Conservation (phyloP, 2,113 vertebrate genomes). For the Meleagris gallopavo region DNA sequence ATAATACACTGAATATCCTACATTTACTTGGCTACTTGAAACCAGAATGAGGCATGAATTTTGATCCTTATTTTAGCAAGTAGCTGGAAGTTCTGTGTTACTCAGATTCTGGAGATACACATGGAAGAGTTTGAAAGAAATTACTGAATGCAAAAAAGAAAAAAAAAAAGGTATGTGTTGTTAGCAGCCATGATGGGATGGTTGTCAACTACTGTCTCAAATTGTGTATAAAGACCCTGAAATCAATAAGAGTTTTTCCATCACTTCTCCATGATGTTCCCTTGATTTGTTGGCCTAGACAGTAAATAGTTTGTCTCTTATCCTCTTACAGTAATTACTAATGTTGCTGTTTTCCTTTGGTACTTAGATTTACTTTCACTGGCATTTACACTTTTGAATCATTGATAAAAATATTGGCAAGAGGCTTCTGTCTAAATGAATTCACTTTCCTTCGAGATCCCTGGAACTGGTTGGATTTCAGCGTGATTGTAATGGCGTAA, state of each 20-base stretch:
- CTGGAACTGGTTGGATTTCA: conserved; percentile 99
- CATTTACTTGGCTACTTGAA: rapidly evolving
- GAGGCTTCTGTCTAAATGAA: conserved; percentile 91
- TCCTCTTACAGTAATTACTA: background rate
- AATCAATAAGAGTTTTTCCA: background rate
- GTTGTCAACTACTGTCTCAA: background rate
- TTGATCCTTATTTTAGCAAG: background rate
- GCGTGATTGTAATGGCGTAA: conserved; percentile 94
- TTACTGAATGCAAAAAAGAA: no score
- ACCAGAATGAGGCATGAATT: background rate
- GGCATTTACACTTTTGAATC: conserved; percentile 98
- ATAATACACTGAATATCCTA: background rate
- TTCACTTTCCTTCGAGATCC: conserved; percentile 96
- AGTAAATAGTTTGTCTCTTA: background rate
- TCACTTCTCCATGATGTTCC: background rate
- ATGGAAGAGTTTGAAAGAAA: background rate
- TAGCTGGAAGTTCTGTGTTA: background rate
- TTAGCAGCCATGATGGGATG: background rate
- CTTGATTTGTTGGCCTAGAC: background rate
- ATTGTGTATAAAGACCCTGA: background rate
- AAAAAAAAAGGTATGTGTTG: rapidly evolving
- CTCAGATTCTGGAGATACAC: background rate
- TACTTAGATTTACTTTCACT: conserved; percentile 90
- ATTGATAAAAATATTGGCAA: conserved; percentile 92
- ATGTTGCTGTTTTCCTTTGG: conserved; percentile 13